phyloP scores from a whole-genome alignment of 2,888 invertebrate genomes.

The Pecten maximus region DNA sequence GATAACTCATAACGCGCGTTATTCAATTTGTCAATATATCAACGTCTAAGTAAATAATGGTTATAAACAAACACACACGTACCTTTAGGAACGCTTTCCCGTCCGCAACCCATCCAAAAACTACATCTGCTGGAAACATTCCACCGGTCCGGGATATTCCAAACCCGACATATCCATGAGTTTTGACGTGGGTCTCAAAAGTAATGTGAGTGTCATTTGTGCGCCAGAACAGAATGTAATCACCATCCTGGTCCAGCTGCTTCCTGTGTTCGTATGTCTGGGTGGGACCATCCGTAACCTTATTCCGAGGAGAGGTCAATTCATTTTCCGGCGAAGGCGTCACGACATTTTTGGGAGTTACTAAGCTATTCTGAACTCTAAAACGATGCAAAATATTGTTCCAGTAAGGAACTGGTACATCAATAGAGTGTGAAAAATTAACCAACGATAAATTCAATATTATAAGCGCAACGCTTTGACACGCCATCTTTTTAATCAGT shows the following conservation, averaged over 20 bases:
- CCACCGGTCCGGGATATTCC: constrained; percentile 92
- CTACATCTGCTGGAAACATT: constrained; percentile 92
- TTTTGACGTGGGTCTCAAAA: constrained; percentile 49
- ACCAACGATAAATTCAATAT: background rate
- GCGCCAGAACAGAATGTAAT: constrained; percentile 49
- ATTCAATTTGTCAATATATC: no score
- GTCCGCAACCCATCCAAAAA: constrained; percentile 90
- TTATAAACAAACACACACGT: no score
- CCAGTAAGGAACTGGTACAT: background rate
- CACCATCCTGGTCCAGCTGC: constrained; percentile 42
- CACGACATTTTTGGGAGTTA: no score
- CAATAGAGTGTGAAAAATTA: background rate
- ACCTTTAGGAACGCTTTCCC: constrained; percentile 63
- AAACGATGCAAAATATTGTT: background rate
- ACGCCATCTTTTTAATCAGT: background rate
- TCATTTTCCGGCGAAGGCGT: background rate
- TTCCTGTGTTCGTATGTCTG: constrained; percentile 35
- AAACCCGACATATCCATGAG: constrained; percentile 90
- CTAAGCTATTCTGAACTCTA: background rate
- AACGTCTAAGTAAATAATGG: no score
- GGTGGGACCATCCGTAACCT: background rate
- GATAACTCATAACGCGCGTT: no score
- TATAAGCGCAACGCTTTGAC: background rate
- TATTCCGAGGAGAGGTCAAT: no score
- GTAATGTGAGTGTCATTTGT: constrained; percentile 51